Base-by-base conservation (phyloP, 2,797 vertebrate genomes). In the Aplochiton taeniatus region DNA sequence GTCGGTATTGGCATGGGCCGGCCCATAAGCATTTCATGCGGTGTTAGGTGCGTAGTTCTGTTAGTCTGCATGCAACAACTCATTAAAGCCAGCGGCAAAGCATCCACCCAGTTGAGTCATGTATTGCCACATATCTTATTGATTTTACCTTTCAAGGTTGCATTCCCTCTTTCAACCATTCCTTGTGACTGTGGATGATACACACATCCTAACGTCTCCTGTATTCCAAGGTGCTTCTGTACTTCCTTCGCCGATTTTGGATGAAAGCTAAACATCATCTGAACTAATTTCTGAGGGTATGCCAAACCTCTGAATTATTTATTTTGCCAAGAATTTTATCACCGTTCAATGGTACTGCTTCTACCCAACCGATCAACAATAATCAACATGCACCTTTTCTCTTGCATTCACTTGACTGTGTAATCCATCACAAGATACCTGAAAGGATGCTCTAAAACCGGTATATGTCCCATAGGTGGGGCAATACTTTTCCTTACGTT, bases 81-180 rank as follows among this genome's bases (percentile, higher is more conserved):
- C 74, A 69, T 74, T 46, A 76, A 14, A 8, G 58, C 20, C 1
- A 72, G 16, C 0, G 63, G 68, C 4, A 70, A 41, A 47, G 69
- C 61, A 18, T 65, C 46, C 4, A 55, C 6, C 69, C 69, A 69
- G 1, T 72, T 69, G 8, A 62, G 9, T 11, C 20, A 11, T 0
- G 44, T 17, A 0, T 16, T 4, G 4, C 13, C 8, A 10, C 53
- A 31, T 4, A 69, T 58, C 9, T 58, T 69, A 1, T 4, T 17
- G 4, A 52, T 12, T 16, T 53, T 52, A 9, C 9, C 10, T 11
- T 67, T 67, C 1, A 67, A 1, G 0, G 1, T 60, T 4, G 16
- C 41, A 46, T 67, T 67, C 0, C 10, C 50, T 9, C 49, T 20
- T 46, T 60, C 47, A 1, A 52, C 56, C 18, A 51, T 31, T 0